A percentile compares a stretch with the other conserved stretches of the same genome.
Evolutionary conservation across 2,113 vertebrate genomes (phyloP).

Genomic region (Gobius niger): DNA sequence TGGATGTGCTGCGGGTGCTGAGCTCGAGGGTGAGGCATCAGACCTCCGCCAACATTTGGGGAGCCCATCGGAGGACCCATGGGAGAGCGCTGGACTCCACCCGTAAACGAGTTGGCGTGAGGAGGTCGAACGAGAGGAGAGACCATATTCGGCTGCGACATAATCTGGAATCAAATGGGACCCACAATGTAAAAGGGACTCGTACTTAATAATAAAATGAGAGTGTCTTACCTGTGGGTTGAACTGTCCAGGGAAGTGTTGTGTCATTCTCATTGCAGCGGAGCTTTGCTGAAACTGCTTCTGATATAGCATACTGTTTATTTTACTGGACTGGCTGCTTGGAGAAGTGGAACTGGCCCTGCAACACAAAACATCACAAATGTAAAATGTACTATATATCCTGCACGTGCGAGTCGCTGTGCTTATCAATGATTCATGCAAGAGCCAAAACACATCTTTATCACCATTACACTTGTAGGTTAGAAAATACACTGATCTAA

Average conservation of each 20-base stretch:
- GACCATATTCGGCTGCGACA: slow-evolving; percentile 95
- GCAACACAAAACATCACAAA: background rate
- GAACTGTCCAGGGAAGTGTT: slow-evolving; percentile 91
- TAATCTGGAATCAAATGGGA: slow-evolving; percentile 76
- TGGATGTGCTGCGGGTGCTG: slow-evolving; percentile 83
- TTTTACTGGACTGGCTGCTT: slow-evolving; percentile 95
- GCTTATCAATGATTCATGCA: no score
- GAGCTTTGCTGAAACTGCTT: slow-evolving; percentile 93
- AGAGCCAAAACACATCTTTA: no score
- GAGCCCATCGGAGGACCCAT: slow-evolving; percentile 77
- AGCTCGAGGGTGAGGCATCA: slow-evolving; percentile 90
- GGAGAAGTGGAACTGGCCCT: slow-evolving; percentile 97
- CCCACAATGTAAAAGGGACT: background rate
- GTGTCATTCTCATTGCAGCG: slow-evolving; percentile 87
- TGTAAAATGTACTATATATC: background rate
- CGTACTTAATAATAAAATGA: background rate
- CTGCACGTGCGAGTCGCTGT: no score
- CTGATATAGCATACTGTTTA: slow-evolving; percentile 97
- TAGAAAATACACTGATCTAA: no score
- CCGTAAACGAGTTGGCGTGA: slow-evolving; percentile 90
- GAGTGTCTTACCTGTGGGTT: slow-evolving; percentile 85
- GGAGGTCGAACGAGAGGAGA: slow-evolving; percentile 92
- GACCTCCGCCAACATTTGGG: slow-evolving; percentile 84
- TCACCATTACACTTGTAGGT: no score
- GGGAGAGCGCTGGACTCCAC: slow-evolving; percentile 89